Evolutionary conservation across 2,797 vertebrate species (phyloP).

Genomic region (Gambusia yucatana): DNA sequence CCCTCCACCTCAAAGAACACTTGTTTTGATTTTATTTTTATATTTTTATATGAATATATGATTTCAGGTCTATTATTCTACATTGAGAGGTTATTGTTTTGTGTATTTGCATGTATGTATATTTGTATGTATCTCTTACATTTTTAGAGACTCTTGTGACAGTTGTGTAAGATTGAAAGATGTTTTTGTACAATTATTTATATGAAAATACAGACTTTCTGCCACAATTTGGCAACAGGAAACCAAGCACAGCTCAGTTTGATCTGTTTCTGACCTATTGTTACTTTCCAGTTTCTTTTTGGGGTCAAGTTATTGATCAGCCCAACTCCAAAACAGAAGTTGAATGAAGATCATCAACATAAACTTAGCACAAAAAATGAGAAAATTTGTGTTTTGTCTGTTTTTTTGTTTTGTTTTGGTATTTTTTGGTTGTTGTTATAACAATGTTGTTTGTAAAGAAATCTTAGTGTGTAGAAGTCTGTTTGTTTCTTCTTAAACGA

Average conservation of each 20-base stretch:
- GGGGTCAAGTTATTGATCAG: slow-evolving; percentile 70
- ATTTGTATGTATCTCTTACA: slow-evolving; percentile 81
- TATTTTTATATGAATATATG: slow-evolving; percentile 79
- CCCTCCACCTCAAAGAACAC: slow-evolving; percentile 44
- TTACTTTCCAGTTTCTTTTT: slow-evolving; percentile 40
- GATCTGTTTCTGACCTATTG: slow-evolving; percentile 44
- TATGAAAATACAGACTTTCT: slow-evolving; percentile 72
- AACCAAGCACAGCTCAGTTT: slow-evolving; percentile 54
- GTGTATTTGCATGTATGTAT: slow-evolving; percentile 80
- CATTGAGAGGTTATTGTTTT: slow-evolving; percentile 73
- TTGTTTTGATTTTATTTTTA: slow-evolving; percentile 73
- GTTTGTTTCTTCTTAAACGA: background rate
- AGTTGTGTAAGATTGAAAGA: slow-evolving; percentile 72
- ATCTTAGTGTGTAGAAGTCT: background rate
- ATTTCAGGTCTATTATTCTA: slow-evolving; percentile 75
- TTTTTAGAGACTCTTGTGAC: slow-evolving; percentile 75
- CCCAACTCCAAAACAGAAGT: slow-evolving; percentile 52
- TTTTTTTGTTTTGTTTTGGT: too few relatives aligned
- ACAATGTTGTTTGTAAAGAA: background rate
- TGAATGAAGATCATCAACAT: slow-evolving; percentile 44
- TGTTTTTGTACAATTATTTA: slow-evolving; percentile 85
- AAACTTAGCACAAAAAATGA: background rate
- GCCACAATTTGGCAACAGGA: slow-evolving; percentile 59
- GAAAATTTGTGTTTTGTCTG: too few relatives aligned
- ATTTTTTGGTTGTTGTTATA: background rate